Base-by-base conservation (phyloP, 2,888 invertebrate genomes). In the Torymus aiolomorphi region DNA sequence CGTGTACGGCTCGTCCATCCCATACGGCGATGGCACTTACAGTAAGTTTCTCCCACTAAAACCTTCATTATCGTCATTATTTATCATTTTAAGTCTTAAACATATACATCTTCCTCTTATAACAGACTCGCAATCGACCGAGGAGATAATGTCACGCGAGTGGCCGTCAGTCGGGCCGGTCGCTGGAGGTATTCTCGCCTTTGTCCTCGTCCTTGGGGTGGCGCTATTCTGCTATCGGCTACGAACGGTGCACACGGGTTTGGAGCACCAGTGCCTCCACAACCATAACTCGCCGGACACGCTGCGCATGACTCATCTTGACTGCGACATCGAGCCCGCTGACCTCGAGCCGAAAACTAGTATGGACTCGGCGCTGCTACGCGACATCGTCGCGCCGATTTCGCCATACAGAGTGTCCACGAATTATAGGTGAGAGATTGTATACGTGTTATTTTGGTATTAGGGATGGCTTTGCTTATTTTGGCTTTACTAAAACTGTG, bases 361-460 rank as follows among this genome's bases (percentile, higher is more conserved):
- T 84, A 93, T 94, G 78, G 95, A 95, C 87, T 93, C 95, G 78
- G 82, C 82, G 0, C 88, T 95, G 83, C 91, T 95, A 85, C 93
- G 94, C 83, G 93, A 93, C 80, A 91, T 91, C 82, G 93, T 94
- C 67, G 94, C 94, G 18, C 94, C 95, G 5, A 94, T 97, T 83
- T 97, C 97, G 2, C 97, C 97, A 0, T 97, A 97, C 89, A 94
- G 96, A 82, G 95, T 97, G 81, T 94, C 96, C 63, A 95, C 96
- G 0, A 95, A 94, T 75, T 97, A 96, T 88, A 80, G 82, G 82
- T 82, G 42, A 52, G 56, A 24, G 5, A 13, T 42, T 42, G 5
- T 42, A 42, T 42, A 8, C 8, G 42, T 42, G 42, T 42, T 42
- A 0, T 42, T 42, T 42, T 42, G 42, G 5, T 42, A 10, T 20